A percentile compares a stretch with the other conserved stretches of the same genome.
Evolutionary conservation across 2,888 invertebrate species (phyloP).

Genomic region (Brassicogethes aeneus): DNA sequence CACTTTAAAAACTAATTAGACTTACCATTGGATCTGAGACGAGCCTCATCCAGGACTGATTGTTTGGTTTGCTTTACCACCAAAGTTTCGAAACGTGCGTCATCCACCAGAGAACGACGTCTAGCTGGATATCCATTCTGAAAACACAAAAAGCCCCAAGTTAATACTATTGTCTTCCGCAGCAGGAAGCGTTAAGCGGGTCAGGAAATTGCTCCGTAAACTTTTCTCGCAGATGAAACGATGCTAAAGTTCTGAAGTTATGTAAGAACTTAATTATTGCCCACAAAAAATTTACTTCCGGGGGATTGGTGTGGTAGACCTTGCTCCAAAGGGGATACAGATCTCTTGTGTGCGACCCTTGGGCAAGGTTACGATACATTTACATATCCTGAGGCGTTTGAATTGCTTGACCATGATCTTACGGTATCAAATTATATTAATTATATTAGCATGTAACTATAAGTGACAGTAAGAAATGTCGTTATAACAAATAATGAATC

Average conservation of each 20-base stretch:
- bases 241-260: too few species aligned
- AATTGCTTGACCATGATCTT: constrained; percentile 35
- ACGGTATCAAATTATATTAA: constrained; percentile 11
- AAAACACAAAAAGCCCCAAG: constrained; percentile 41
- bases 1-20: constrained; percentile 17
- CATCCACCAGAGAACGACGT: constrained; percentile 91
- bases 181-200: constrained; percentile 26
- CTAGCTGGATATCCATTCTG: constrained; percentile 96
- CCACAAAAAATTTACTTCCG: constrained; percentile 6
- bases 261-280: too few species aligned
- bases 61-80: constrained; percentile 94
- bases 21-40: constrained; percentile 80
- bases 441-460: constrained; percentile 2
- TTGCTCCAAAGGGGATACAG: constrained; percentile 21
- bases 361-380: constrained; percentile 30
- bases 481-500: too few species aligned
- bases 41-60: constrained; percentile 84
- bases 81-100: constrained; percentile 93
- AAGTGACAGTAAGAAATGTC: too few species aligned
- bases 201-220: constrained; percentile 26
- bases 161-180: constrained; percentile 23
- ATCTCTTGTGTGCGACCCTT: constrained; percentile 18
- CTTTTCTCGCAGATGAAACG: background rate
- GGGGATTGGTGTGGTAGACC: constrained; percentile 21
- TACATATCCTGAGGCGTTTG: constrained; percentile 23